Evolutionary conservation across 64 coral and sea anemone genomes (phyloP).

Genomic region (Montipora efflorescens): DNA sequence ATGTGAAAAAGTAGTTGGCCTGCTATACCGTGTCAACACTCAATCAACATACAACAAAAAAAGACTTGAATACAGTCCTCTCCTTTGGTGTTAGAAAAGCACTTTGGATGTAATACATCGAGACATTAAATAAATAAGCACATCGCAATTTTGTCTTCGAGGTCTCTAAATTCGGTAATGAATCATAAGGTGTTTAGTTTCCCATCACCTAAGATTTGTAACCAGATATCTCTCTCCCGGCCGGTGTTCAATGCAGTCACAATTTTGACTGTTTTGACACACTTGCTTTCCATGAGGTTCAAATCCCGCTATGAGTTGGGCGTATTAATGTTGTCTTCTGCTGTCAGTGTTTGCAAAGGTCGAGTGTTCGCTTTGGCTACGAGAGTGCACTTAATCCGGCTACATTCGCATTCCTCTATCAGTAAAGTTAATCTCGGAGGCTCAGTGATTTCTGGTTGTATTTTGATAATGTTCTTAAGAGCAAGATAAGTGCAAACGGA

Average conservation of each 20-base stretch:
- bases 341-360: not conserved
- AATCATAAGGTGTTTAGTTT: slow-evolving; percentile 68
- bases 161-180: not conserved
- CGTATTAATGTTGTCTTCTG: not conserved
- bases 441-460: slow-evolving; percentile 50
- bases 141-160: not conserved
- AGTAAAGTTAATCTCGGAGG: slow-evolving; percentile 4
- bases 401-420: not conserved
- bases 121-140: not conserved
- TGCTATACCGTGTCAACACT: not conserved
- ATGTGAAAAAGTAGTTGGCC: not conserved
- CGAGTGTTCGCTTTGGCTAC: not conserved
- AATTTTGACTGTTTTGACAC: slow-evolving; percentile 21
- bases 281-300: not conserved
- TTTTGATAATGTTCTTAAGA: slow-evolving; percentile 71
- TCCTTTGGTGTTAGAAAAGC: not conserved
- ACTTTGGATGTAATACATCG: not conserved
- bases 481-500: slow-evolving; percentile 45
- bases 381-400: slow-evolving; percentile 5
- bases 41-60: not conserved
- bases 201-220: slow-evolving; percentile 46
- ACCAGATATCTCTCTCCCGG: slow-evolving; percentile 22
- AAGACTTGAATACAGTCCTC: not conserved
- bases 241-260: not conserved
- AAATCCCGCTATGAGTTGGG: not conserved